phyloP scores from a whole-genome alignment of 2,113 vertebrate species.

The Atractosteus spatula region DNA sequence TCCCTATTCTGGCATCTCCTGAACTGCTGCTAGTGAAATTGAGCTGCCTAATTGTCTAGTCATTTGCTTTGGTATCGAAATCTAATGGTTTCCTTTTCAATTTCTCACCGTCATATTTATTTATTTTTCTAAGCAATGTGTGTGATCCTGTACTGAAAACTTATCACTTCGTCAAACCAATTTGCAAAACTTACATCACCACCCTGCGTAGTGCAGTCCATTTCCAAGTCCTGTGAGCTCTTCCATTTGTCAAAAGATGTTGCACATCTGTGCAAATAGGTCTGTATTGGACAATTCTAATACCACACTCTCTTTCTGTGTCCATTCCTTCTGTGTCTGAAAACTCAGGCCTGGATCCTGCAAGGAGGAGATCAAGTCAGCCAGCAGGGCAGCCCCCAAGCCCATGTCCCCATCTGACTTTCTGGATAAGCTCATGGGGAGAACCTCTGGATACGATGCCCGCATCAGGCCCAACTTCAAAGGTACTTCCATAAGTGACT shows the following conservation, averaged over 20 bases:
- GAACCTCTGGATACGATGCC: conserved; percentile 87
- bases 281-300: no score
- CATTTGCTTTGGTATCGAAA: no score
- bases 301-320: conserved; percentile 24
- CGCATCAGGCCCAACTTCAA: conserved; percentile 94
- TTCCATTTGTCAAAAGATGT: no score
- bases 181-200: no score
- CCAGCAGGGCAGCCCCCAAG: conserved; percentile 54
- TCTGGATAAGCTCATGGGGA: conserved; percentile 94
- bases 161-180: no score
- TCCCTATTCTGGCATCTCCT: conserved; percentile 41
- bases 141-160: no score
- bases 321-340: conserved; percentile 19
- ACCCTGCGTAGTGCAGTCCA: no score
- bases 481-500: conserved; percentile 60
- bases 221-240: no score
- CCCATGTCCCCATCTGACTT: conserved; percentile 89
- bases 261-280: no score
- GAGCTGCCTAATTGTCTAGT: conserved; percentile 56
- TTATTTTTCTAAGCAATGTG: no score
- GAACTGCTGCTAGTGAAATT: conserved; percentile 45
- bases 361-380: conserved; percentile 80
- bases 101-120: no score
- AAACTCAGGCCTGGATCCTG: conserved; percentile 75
- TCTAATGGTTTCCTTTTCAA: no score